Percentiles rank a stretch among this genome's conserved stretches.
phyloP scores from a whole-genome alignment of 1,140 invertebrate genomes.

The Anoplolepis gracilipes region DNA sequence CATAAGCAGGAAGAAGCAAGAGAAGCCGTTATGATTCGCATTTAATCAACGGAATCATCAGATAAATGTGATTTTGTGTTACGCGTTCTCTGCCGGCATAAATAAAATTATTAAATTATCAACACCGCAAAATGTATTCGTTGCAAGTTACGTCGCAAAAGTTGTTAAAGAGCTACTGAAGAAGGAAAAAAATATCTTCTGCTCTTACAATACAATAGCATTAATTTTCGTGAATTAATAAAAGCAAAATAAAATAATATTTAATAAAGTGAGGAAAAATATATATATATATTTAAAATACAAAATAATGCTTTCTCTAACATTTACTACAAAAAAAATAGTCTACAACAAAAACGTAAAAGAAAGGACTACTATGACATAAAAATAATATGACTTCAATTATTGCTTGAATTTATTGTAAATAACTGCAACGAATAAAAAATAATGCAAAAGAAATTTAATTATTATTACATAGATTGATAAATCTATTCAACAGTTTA shows the following conservation, averaged over 20 bases:
- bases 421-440: slow-evolving; percentile 5
- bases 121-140: background rate
- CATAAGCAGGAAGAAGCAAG: background rate
- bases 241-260: slow-evolving; percentile 6
- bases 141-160: too few species aligned
- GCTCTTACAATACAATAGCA: background rate
- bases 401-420: background rate
- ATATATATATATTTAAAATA: background rate
- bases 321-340: background rate
- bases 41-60: slow-evolving; percentile 8
- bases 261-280: background rate
- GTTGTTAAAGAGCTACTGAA: background rate
- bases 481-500: background rate
- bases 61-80: slow-evolving; percentile 29
- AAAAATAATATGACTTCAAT: background rate
- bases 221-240: background rate
- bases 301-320: background rate
- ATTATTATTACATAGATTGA: background rate
- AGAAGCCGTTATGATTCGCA: slow-evolving; percentile 25
- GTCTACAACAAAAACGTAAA: background rate
- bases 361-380: background rate
- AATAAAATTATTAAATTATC: background rate
- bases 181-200: background rate
- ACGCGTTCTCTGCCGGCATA: slow-evolving; percentile 53
- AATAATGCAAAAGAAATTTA: background rate